These are phyloP conservation scores for Dendrocopos noguchii DNA, from an alignment of 2,113 vertebrate genomes.

Conservation along the genomic window DNA sequence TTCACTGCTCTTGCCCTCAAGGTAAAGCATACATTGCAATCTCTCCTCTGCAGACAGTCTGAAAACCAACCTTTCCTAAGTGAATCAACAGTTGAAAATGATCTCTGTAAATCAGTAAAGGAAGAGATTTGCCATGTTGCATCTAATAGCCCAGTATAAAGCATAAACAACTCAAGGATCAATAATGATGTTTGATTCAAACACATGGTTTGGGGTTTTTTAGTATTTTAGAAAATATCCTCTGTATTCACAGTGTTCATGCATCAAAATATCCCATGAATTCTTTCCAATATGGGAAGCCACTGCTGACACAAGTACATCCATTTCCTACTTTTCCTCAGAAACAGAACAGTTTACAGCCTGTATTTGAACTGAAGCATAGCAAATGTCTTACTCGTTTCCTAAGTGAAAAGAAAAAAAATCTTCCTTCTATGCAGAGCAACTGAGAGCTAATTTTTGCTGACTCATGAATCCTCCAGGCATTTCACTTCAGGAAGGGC, in stretches of 20 bases:
- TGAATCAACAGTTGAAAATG: conserved; percentile 24
- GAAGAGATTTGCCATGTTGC: neutral
- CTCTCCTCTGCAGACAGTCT: conserved; percentile 32
- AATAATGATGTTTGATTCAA: neutral
- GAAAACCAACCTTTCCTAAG: conserved; percentile 2
- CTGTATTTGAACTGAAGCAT: neutral
- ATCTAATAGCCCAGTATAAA: neutral
- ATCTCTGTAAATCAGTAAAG: conserved; percentile 33
- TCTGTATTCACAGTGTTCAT: neutral
- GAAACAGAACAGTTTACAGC: neutral
- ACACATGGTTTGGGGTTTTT: neutral
- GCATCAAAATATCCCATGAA: neutral
- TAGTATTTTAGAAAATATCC: neutral
- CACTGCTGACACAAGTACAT: neutral
- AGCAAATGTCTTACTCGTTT: neutral
- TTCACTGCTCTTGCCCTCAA: conserved; percentile 72
- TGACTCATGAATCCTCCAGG: neutral
- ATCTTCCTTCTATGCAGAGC: neutral
- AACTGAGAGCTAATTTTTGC: neutral
- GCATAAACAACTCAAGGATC: conserved; percentile 4
- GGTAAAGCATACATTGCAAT: conserved; percentile 73
- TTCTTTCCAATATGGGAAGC: neutral
- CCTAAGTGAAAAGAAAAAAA: neutral
- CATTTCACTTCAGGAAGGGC: neutral
- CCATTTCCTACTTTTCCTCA: neutral